Base-by-base conservation (phyloP, 2,797 vertebrate species). In the Aphelocoma californica region DNA sequence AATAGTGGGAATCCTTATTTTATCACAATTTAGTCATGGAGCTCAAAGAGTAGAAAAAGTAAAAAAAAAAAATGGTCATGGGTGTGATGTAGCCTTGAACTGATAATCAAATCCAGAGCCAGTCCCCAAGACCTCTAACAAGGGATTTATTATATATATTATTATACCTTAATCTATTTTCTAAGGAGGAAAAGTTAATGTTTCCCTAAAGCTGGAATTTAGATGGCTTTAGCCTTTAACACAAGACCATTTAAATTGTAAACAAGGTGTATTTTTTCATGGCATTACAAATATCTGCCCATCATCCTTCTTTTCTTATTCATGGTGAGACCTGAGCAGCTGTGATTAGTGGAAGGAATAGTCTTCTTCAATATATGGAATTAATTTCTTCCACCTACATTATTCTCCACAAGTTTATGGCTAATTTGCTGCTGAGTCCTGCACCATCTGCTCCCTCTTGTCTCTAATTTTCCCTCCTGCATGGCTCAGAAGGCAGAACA, bases 291-390 rank as follows among this genome's bases (percentile, higher is more conserved):
- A 82, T 91, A 91, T 75, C 86, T 97, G 54, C 88, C 93, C 88
- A 74, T 93, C 92, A 94, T 87, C 51, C 86, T 94, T 91, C 86
- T 77, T 51, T 95, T 90, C 69, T 57, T 61, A 34, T 60, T 92
- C 81, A 74, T 18, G 42, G 78, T 66, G 67, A 95, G 89, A 93
- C 81, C 71, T 26, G 73, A 96, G 81, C 91, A 97, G 95, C 96
- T 96, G 90, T 92, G 95, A 96, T 95, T 88, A 96, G 89, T 47
- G 36, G 61, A 89, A 97, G 58, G 87, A 97, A 94, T n/a, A 92
- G 51, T 36, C 34, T 86, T 75, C 45, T 87, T 89, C 81, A 88
- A 69, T 81, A 56, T 78, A 65, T 90, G 87, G 95, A 96, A 97
- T 94, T 97, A 97, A 97, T 97, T 93, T 91, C 78, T 93, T 92